Percentiles rank a stretch among this genome's conserved stretches.
Evolutionary conservation across 2,113 vertebrate genomes (phyloP).

Genomic region (Cnemophilus loriae): DNA sequence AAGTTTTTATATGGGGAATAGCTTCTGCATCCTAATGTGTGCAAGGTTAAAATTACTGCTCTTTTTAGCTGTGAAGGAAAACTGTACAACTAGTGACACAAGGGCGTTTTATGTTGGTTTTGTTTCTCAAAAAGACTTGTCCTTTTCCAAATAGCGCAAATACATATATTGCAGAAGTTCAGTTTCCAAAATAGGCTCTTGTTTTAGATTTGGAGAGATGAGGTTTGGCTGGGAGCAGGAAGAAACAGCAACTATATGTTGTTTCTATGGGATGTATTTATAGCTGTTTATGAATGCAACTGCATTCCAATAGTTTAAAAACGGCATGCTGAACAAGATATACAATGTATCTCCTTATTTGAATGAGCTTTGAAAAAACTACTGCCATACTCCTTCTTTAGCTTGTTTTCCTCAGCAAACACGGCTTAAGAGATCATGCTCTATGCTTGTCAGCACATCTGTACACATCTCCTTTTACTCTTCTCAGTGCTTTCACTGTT

Average conservation of each 20-base stretch:
- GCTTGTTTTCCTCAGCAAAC: slow-evolving; percentile 16
- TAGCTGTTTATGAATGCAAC: slow-evolving; percentile 45
- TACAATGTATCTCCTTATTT: slow-evolving; percentile 46
- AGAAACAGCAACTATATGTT: slow-evolving; percentile 19
- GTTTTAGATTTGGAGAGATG: not conserved
- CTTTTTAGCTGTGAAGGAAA: not conserved
- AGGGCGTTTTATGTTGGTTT: not conserved
- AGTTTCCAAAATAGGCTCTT: slow-evolving; percentile 38
- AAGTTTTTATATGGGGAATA: not conserved
- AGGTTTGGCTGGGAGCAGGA: not conserved
- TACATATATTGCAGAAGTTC: not conserved
- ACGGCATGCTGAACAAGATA: not conserved
- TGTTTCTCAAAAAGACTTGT: not conserved
- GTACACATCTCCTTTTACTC: not conserved
- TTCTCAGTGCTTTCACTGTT: not conserved
- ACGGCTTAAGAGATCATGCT: not conserved
- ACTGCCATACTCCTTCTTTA: not conserved
- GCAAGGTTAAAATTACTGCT: not conserved
- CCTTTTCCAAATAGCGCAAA: not conserved
- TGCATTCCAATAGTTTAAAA: slow-evolving; percentile 30
- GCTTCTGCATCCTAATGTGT: not conserved
- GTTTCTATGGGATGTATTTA: slow-evolving; percentile 43
- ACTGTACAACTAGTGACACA: not conserved
- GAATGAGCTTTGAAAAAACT: slow-evolving; percentile 4
- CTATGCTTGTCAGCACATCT: not conserved